Percentiles rank a stretch among this genome's conserved stretches.
These are phyloP conservation scores for Hydrotaea diabolus DNA, from an alignment of 2,888 invertebrate species.

Conservation along the genomic window DNA sequence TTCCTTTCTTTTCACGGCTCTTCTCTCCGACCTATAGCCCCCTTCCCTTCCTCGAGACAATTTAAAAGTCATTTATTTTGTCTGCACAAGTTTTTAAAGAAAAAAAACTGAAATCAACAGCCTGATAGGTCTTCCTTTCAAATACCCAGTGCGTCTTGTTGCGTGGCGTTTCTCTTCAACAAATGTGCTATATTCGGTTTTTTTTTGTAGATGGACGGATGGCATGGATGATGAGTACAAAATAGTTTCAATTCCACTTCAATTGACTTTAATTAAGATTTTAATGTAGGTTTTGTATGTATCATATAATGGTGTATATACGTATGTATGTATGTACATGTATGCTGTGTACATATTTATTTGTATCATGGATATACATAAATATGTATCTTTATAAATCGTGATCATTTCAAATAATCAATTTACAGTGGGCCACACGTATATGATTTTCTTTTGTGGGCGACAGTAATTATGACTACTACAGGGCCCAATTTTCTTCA, in stretches of 20 bases:
- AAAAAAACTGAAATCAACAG: not conserved
- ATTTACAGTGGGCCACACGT: not conserved
- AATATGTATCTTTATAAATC: not conserved
- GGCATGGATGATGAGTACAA: conserved; percentile 6
- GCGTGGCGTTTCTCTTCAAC: conserved; percentile 1
- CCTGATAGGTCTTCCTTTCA: too few species aligned
- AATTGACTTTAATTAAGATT: conserved; percentile 78
- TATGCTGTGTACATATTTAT: not conserved
- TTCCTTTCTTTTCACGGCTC: not conserved
- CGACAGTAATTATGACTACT: too few species aligned
- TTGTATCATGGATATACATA: not conserved
- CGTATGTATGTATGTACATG: not conserved
- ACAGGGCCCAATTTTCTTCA: too few species aligned
- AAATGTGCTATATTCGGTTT: not conserved
- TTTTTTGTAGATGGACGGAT: conserved; percentile 11
- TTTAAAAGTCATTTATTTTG: not conserved
- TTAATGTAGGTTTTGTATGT: conserved; percentile 41
- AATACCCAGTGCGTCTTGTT: too few species aligned
- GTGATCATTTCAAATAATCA: conserved; percentile 15
- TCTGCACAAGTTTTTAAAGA: not conserved
- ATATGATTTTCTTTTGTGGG: too few species aligned
- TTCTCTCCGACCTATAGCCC: not conserved
- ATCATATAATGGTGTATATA: too few species aligned
- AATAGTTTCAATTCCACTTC: conserved; percentile 69
- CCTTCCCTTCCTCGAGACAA: not conserved